phyloP scores from a whole-genome alignment of 2,888 invertebrate species.

The Metallyticus violacea region DNA sequence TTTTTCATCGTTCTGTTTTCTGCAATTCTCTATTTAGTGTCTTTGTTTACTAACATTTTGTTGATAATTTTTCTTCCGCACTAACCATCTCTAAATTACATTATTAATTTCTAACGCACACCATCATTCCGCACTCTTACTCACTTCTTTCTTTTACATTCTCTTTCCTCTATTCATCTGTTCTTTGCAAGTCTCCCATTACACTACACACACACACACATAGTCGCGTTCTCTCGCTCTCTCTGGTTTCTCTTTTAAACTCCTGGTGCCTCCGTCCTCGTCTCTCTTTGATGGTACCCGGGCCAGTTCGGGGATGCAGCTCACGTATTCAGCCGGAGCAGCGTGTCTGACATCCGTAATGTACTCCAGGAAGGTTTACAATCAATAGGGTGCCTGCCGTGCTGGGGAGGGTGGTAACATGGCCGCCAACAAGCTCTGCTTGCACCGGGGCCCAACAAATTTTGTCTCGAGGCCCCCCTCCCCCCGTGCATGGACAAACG shows the following conservation, averaged over 20 bases:
- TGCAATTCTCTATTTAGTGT: too few species aligned
- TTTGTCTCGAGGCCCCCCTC: not conserved
- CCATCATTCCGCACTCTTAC: not conserved
- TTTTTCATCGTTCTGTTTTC: too few species aligned
- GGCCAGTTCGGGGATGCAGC: slow-evolving; percentile 48
- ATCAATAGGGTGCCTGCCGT: slow-evolving; percentile 51
- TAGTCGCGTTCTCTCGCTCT: too few species aligned
- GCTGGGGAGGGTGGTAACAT: slow-evolving; percentile 43
- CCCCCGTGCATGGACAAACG: not conserved
- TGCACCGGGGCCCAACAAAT: not conserved
- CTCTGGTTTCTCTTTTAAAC: not conserved
- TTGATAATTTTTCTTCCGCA: not conserved
- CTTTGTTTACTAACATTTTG: too few species aligned
- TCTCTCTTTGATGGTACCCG: not conserved
- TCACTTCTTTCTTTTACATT: not conserved
- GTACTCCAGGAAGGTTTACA: slow-evolving; percentile 47
- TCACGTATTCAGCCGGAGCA: slow-evolving; percentile 57
- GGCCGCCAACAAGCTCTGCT: slow-evolving; percentile 41
- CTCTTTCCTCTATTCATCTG: too few species aligned
- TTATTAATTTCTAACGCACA: not conserved
- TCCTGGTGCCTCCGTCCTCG: not conserved
- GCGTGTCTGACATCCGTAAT: slow-evolving; percentile 60
- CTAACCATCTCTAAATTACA: not conserved
- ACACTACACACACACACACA: not conserved
- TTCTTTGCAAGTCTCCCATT: not conserved